Base-by-base conservation (phyloP, 2,888 invertebrate genomes). In the Odontocerum albicorne region DNA sequence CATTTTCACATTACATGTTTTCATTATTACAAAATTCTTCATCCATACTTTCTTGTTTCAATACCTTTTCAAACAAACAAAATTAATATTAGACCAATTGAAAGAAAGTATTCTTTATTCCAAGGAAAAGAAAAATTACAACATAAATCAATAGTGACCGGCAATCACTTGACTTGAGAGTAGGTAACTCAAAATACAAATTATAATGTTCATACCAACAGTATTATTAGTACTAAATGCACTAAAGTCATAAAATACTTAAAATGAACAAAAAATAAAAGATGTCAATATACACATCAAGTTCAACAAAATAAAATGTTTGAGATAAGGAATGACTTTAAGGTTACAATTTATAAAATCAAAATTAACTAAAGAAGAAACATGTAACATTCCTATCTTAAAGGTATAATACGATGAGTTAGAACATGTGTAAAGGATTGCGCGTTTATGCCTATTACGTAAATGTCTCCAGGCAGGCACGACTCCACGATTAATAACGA, bases 11-110 rank as follows among this genome's bases (percentile, higher is more conserved):
- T 36, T 54, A 61, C 59, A 57, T 70, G 69, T 68, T 73, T 75
- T 75, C 74, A 72, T 74, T 70, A 70, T 73, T 75, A 77, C 68
- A 74, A 75, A 73, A 77, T 77, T 81, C 80, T 83, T 87, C 86
- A 87, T 86, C 87, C 87, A 84, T 85, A 83, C 85, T 84, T 84
- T 86, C 87, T 85, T 86, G 85, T 85, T 85, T 86, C 85, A 85
- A 84, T 84, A 85, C 87, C 87, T 87, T 87, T 82, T 84, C 83
- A 86, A 87, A 85, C 84, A 86, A 86, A 86, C 84, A 86, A 86
- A 87, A 82, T 81, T 77, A 79, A 78, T 72, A 81, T 82, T 82
- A 82, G 82, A 80, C 75, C 79, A 77, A 71, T 70, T 72, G 69
- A 50, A 55, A 55, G 45, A 73, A 71, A 71, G 70, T 42, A 33